phyloP scores from a whole-genome alignment of 2,888 invertebrate species.

The Tromatobia lineatoria region DNA sequence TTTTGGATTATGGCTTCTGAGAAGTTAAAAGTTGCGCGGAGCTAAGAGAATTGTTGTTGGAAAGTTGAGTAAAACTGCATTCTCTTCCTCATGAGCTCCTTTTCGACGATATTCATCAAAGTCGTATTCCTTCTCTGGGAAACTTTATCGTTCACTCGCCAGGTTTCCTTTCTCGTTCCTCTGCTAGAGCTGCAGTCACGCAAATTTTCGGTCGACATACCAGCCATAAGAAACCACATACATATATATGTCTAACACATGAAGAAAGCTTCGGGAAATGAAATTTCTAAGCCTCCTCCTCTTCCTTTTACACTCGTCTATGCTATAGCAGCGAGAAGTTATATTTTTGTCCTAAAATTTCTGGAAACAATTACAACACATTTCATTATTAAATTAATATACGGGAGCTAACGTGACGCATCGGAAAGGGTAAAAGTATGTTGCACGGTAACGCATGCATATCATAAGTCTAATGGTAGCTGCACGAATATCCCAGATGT shows the following conservation, averaged over 20 bases:
- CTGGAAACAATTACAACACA: too few relatives aligned
- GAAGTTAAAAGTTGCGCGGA: slow-evolving; percentile 1
- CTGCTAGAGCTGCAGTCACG: slow-evolving; percentile 43
- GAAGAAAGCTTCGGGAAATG: not conserved
- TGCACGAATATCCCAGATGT: too few relatives aligned
- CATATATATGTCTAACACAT: slow-evolving; percentile 13
- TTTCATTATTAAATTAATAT: too few relatives aligned
- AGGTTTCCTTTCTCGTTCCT: slow-evolving; percentile 42
- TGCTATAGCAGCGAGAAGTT: too few relatives aligned
- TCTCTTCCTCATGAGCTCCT: not conserved
- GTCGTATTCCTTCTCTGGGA: slow-evolving; percentile 39
- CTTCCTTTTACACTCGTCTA: not conserved
- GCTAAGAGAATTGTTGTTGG: slow-evolving; percentile 3
- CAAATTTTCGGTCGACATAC: slow-evolving; percentile 43
- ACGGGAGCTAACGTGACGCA: too few relatives aligned
- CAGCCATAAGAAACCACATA: slow-evolving; percentile 11
- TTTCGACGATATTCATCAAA: slow-evolving; percentile 50
- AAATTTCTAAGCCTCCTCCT: not conserved
- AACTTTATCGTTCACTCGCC: slow-evolving; percentile 61
- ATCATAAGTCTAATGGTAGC: too few relatives aligned
- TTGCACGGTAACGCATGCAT: too few relatives aligned
- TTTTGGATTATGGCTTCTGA: slow-evolving; percentile 21
- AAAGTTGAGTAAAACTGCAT: slow-evolving; percentile 41
- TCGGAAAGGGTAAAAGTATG: too few relatives aligned
- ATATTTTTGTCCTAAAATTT: too few relatives aligned